Evolutionary conservation across 2,113 vertebrate species (phyloP).

Genomic region (Lophius piscatorius): DNA sequence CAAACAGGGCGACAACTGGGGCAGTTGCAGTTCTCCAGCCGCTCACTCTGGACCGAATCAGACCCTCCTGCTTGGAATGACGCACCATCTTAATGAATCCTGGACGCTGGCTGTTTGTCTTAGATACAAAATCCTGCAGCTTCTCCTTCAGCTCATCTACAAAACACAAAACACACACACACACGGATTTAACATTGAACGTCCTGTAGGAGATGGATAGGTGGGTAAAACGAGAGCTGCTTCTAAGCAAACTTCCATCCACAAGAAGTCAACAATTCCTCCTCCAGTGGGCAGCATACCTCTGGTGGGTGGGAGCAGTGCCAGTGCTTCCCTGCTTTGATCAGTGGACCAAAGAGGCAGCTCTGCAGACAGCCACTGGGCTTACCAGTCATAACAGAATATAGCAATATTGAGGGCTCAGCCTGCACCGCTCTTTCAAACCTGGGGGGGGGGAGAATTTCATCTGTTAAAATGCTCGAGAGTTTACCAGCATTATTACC

Average conservation of each 20-base stretch:
- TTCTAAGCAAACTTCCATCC: slow-evolving; percentile 51
- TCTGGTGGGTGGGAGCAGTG: slow-evolving; percentile 54
- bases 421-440: slow-evolving; percentile 53
- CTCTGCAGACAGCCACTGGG: slow-evolving; percentile 46
- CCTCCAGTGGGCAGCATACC: slow-evolving; percentile 52
- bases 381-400: slow-evolving; percentile 45
- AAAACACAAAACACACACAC: slow-evolving; percentile 38
- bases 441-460: slow-evolving; percentile 16
- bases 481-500: slow-evolving; percentile 55
- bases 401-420: slow-evolving; percentile 59
- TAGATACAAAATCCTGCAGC: slow-evolving; percentile 87
- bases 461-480: slow-evolving; percentile 26
- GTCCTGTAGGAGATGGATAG: slow-evolving; percentile 16
- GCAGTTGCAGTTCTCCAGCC: slow-evolving; percentile 93
- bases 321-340: slow-evolving; percentile 66
- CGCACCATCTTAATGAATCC: slow-evolving; percentile 94
- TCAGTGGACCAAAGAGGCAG: slow-evolving; percentile 67
- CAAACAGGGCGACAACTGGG: slow-evolving; percentile 94
- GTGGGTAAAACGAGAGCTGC: slow-evolving; percentile 33
- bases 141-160: slow-evolving; percentile 95
- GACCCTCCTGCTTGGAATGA: slow-evolving; percentile 92
- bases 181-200: slow-evolving; percentile 16
- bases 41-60: slow-evolving; percentile 95
- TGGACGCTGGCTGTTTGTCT: slow-evolving; percentile 86
- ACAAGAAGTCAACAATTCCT: slow-evolving; percentile 46